Percentiles rank a stretch among this genome's conserved stretches.
Evolutionary conservation across 2,113 vertebrate species (phyloP).

Genomic region (Salvelinus namaycush): DNA sequence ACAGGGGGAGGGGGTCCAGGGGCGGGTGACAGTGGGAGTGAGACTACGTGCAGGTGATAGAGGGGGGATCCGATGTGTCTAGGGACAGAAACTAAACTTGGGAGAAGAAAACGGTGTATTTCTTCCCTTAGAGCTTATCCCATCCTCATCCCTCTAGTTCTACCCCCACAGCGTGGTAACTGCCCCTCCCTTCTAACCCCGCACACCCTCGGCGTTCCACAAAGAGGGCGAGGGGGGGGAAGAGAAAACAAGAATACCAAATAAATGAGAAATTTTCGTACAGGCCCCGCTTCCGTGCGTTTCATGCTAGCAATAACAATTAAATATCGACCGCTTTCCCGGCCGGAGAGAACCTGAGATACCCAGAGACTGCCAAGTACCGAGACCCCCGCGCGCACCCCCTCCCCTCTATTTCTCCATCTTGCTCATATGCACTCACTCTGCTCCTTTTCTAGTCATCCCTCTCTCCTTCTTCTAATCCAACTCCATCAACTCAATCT

Average conservation of each 20-base stretch:
- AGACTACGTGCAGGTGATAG: constrained; percentile 32
- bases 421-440: constrained; percentile 67
- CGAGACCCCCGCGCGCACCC: constrained; percentile 55
- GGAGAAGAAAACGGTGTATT: constrained; percentile 60
- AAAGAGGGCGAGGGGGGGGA: constrained; percentile 59
- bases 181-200: constrained; percentile 51
- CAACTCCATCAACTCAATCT: constrained; percentile 75
- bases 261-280: constrained; percentile 89
- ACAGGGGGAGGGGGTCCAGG: constrained; percentile 19
- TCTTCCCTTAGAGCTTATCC: constrained; percentile 42
- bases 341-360: constrained; percentile 85
- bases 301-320: constrained; percentile 92
- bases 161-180: constrained; percentile 51
- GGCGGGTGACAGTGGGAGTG: constrained; percentile 7
- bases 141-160: constrained; percentile 21
- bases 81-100: constrained; percentile 74
- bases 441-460: constrained; percentile 64
- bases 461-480: constrained; percentile 70
- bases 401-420: constrained; percentile 60
- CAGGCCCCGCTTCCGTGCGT: constrained; percentile 84
- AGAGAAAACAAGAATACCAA: constrained; percentile 86
- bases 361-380: constrained; percentile 85
- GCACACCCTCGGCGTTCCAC: constrained; percentile 50
- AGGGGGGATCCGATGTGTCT: constrained; percentile 64
- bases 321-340: constrained; percentile 88